These are phyloP conservation scores for Amiota minor DNA, from an alignment of 2,888 invertebrate genomes.

Conservation along the genomic window DNA sequence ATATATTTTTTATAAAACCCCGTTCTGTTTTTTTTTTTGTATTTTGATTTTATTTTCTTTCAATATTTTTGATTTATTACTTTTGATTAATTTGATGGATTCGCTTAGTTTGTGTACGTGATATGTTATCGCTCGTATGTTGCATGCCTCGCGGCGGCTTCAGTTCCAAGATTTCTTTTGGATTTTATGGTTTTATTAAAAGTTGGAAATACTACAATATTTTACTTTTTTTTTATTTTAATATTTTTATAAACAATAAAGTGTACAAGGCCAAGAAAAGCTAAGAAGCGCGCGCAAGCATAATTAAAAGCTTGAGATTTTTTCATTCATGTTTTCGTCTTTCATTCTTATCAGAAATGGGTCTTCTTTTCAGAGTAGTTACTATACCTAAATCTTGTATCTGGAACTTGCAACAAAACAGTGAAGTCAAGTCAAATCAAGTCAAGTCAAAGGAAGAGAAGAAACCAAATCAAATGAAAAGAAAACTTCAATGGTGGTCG, in stretches of 20 bases:
- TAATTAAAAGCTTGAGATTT: constrained; percentile 48
- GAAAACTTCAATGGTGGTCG: constrained; percentile 60
- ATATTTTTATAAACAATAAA: too few species aligned
- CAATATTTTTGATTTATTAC: constrained; percentile 66
- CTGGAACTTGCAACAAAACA: too few species aligned
- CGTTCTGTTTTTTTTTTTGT: constrained; percentile 23
- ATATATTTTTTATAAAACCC: constrained; percentile 40
- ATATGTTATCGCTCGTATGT: constrained; percentile 1
- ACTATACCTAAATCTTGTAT: too few species aligned
- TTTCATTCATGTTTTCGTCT: too few species aligned
- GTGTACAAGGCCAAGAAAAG: background rate
- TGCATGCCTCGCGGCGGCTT: constrained; percentile 15
- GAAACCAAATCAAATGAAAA: background rate
- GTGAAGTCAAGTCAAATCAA: too few species aligned
- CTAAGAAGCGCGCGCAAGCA: too few species aligned
- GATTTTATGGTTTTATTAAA: background rate
- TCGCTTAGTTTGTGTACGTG: constrained; percentile 35
- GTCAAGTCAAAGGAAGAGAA: too few species aligned
- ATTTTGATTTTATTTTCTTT: constrained; percentile 33
- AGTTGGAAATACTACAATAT: too few species aligned
- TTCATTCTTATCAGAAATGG: too few species aligned
- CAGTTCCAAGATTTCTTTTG: constrained; percentile 23
- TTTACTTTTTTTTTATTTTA: too few species aligned
- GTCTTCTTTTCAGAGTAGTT: too few species aligned
- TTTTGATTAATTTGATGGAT: constrained; percentile 70